A percentile compares a stretch with the other conserved stretches of the same genome.
Conservation (phyloP, 2,797 vertebrate species). For the Monodelphis domestica region DNA sequence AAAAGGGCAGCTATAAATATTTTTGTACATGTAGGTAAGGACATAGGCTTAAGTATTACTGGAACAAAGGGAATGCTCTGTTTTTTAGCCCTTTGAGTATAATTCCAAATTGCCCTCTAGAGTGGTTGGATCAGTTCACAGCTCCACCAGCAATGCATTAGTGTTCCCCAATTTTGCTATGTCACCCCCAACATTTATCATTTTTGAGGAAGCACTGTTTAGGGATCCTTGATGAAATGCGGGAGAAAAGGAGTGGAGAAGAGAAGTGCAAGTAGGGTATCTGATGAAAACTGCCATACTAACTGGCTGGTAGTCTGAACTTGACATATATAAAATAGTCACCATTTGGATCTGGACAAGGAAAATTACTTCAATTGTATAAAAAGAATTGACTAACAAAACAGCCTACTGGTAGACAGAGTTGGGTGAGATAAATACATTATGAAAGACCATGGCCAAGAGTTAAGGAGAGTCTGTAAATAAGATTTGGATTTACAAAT, state of each 20-base stretch:
- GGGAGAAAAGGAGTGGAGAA: background rate
- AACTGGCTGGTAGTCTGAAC: background rate
- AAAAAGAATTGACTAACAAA: slow-evolving; percentile 32
- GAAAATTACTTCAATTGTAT: background rate
- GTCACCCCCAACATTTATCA: too few relatives aligned
- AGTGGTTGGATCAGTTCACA: too few relatives aligned
- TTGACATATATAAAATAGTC: background rate
- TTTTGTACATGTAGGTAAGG: too few relatives aligned
- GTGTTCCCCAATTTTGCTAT: too few relatives aligned
- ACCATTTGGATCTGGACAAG: background rate
- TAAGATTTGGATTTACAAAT: background rate
- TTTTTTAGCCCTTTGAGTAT: too few relatives aligned
- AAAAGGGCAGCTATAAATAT: too few relatives aligned
- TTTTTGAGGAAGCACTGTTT: background rate
- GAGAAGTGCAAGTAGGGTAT: background rate
- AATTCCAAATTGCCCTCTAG: too few relatives aligned
- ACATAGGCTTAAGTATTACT: too few relatives aligned
- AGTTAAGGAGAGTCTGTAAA: background rate
- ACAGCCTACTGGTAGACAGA: slow-evolving; percentile 21
- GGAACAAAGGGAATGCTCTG: too few relatives aligned
- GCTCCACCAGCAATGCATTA: too few relatives aligned
- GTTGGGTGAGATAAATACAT: background rate
- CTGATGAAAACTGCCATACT: background rate
- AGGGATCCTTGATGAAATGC: background rate
- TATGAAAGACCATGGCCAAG: slow-evolving; percentile 15